These are phyloP conservation scores for Mystacides longicornis DNA, from an alignment of 2,888 invertebrate genomes.

Conservation along the genomic window DNA sequence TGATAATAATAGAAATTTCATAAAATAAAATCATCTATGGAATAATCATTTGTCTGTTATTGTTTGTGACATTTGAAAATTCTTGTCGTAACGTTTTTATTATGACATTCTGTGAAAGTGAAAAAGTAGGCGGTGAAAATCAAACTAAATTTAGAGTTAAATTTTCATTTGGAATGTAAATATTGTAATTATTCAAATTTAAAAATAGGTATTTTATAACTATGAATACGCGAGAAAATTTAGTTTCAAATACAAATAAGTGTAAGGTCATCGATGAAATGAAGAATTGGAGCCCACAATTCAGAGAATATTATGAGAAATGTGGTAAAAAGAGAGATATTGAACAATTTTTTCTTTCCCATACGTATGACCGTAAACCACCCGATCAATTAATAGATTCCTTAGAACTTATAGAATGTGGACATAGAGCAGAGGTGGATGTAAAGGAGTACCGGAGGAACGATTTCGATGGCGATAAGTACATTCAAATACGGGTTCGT, in stretches of 20 bases:
- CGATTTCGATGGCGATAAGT: no score
- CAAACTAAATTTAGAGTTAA: background rate
- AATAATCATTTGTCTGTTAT: background rate
- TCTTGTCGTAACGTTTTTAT: background rate
- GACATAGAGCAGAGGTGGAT: no score
- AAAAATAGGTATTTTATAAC: no score
- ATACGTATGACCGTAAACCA: background rate
- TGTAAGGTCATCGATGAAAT: background rate
- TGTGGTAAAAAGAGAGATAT: background rate
- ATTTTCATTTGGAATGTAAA: background rate
- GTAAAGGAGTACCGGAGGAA: background rate
- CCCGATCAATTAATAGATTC: background rate
- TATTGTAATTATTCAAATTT: background rate
- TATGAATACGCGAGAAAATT: no score
- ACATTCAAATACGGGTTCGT: no score
- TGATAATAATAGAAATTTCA: no score
- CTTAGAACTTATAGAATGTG: background rate
- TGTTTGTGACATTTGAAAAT: conserved; percentile 1
- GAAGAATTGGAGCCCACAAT: background rate
- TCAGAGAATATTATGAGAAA: background rate
- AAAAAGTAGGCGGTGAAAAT: no score
- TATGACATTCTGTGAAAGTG: background rate
- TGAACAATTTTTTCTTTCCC: background rate
- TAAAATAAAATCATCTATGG: no score
- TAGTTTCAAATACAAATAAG: no score